Conservation (phyloP, 2,113 vertebrate species). For the Dolichotis patagonum region DNA sequence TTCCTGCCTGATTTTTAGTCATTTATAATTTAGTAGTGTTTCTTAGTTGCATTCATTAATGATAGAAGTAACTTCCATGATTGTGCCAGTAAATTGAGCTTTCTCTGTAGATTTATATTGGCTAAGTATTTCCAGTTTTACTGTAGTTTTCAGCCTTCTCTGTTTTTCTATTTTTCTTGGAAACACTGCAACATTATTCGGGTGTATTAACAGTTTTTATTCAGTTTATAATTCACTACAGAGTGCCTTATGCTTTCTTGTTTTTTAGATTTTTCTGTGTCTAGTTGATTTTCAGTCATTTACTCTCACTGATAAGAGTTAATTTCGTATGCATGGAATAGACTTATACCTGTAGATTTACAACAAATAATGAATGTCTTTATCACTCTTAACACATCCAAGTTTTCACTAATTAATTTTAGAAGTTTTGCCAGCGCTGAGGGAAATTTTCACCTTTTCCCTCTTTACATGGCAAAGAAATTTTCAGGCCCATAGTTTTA, state of each 20-base stretch:
- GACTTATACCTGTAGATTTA: not conserved
- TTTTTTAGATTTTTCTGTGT: slow-evolving; percentile 17
- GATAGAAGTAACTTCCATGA: not conserved
- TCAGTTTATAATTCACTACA: not conserved
- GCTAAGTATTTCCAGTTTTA: slow-evolving; percentile 2
- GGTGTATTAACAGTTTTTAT: not conserved
- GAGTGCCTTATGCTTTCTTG: not conserved
- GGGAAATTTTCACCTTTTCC: not conserved
- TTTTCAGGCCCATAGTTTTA: not conserved
- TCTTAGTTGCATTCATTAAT: not conserved
- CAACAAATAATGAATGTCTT: not conserved
- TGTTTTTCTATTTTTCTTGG: not conserved
- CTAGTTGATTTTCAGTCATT: not conserved
- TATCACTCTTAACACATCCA: not conserved
- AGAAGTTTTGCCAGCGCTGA: not conserved
- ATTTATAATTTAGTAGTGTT: not conserved
- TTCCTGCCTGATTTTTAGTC: not conserved
- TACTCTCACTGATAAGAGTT: not conserved
- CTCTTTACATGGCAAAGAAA: not conserved
- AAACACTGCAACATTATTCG: not conserved
- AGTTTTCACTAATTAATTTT: slow-evolving; percentile 8
- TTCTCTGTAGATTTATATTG: slow-evolving; percentile 26
- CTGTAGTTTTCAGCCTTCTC: not conserved
- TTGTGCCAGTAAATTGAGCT: not conserved
- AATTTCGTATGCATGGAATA: not conserved